A percentile compares a stretch with the other conserved stretches of the same genome.
Evolutionary conservation across 1,140 invertebrate genomes (phyloP).

Genomic region (Sarcophaga bullata): DNA sequence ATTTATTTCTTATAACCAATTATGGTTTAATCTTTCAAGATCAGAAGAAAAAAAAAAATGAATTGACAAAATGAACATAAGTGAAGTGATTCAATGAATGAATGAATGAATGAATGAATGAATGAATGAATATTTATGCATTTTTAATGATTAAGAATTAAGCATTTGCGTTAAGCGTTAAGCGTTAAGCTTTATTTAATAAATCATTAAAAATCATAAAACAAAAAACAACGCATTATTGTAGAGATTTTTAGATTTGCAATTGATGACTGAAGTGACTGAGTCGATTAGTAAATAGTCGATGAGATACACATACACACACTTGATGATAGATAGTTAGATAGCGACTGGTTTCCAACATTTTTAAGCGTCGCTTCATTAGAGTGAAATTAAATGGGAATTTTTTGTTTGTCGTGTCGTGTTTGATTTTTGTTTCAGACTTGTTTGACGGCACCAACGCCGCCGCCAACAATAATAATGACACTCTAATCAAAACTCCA

Average conservation of each 20-base stretch:
- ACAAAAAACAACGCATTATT: neutral
- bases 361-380: neutral
- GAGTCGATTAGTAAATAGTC: neutral
- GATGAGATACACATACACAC: neutral
- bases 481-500: conserved; percentile 9
- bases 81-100: neutral
- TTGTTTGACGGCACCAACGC: conserved; percentile 20
- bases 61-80: neutral
- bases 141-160: neutral
- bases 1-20: neutral
- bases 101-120: neutral
- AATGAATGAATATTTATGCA: neutral
- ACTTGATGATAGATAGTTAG: neutral
- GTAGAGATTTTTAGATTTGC: no score
- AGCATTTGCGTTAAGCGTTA: no score
- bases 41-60: neutral
- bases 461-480: neutral
- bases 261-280: no score
- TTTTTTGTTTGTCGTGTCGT: neutral
- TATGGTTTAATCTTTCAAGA: conserved; percentile 1
- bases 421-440: conserved; percentile 1
- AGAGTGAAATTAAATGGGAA: neutral
- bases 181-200: neutral
- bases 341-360: no score
- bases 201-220: neutral